These are phyloP conservation scores for Paracyclopina nana DNA, from an alignment of 1,140 invertebrate genomes.

Conservation along the genomic window DNA sequence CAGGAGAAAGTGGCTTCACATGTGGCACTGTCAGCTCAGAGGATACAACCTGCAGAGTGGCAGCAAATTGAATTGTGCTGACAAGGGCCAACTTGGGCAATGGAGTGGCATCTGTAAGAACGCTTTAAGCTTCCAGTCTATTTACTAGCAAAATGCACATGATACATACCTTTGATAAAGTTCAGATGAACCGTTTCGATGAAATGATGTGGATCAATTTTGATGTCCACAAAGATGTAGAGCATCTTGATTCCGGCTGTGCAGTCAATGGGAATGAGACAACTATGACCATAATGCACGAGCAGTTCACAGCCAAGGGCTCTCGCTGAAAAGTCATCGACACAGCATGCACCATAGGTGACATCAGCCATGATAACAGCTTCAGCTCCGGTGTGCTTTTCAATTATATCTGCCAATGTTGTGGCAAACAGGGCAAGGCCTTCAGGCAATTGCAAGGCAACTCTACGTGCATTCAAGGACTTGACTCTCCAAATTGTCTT, in stretches of 20 bases:
- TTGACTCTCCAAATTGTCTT: conserved; percentile 94
- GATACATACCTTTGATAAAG: conserved; percentile 38
- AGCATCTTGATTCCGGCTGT: conserved; percentile 73
- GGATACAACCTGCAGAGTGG: conserved; percentile 60
- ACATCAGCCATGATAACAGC: conserved; percentile 95
- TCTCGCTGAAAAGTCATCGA: conserved; percentile 89
- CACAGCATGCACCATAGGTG: conserved; percentile 96
- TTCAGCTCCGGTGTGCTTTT: conserved; percentile 74
- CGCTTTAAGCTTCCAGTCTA: too few species aligned
- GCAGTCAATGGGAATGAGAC: conserved; percentile 83
- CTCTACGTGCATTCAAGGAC: conserved; percentile 54
- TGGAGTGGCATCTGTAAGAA: conserved; percentile 19
- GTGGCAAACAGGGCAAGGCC: conserved; percentile 74
- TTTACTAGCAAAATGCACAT: too few species aligned
- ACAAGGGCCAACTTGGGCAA: conserved; percentile 50
- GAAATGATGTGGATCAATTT: conserved; percentile 76
- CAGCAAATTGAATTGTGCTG: conserved; percentile 93
- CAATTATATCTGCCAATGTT: conserved; percentile 80
- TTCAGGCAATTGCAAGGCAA: conserved; percentile 94
- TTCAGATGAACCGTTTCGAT: conserved; percentile 70
- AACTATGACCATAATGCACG: conserved; percentile 96
- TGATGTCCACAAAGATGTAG: conserved; percentile 81
- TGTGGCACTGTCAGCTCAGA: conserved; percentile 60
- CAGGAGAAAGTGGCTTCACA: conserved; percentile 84
- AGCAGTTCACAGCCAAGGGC: conserved; percentile 66